Conservation (phyloP, 2,888 invertebrate genomes). For the Podabrus alpinus region DNA sequence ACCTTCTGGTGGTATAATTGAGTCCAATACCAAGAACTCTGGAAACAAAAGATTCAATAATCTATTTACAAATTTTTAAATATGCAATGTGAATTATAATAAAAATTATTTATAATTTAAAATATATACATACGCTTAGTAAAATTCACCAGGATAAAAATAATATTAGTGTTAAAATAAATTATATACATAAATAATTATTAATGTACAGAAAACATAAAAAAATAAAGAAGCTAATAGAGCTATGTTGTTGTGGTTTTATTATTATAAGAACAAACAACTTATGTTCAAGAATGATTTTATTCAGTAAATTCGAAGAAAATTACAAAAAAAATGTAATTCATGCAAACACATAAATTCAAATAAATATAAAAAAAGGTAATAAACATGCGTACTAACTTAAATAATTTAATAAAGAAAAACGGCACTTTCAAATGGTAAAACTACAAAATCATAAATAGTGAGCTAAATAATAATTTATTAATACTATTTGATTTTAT, state of each 20-base stretch:
- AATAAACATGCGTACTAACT: no score
- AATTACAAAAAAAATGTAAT: no score
- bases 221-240: neutral
- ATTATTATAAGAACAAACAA: neutral
- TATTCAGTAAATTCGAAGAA: no score
- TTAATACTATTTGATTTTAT: no score
- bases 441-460: no score
- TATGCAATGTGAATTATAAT: neutral
- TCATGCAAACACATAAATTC: no score
- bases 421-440: no score
- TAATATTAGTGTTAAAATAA: neutral
- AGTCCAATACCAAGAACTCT: conserved; percentile 50
- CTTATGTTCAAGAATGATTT: no score
- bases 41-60: conserved; percentile 35
- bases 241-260: neutral
- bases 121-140: neutral
- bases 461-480: no score
- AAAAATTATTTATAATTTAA: neutral
- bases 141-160: neutral
- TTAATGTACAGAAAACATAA: neutral
- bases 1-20: conserved; percentile 45
- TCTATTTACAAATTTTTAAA: neutral
- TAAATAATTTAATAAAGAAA: no score
- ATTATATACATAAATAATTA: neutral
- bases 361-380: no score